Base-by-base conservation (phyloP, 2,113 vertebrate genomes). In the Indri indri region DNA sequence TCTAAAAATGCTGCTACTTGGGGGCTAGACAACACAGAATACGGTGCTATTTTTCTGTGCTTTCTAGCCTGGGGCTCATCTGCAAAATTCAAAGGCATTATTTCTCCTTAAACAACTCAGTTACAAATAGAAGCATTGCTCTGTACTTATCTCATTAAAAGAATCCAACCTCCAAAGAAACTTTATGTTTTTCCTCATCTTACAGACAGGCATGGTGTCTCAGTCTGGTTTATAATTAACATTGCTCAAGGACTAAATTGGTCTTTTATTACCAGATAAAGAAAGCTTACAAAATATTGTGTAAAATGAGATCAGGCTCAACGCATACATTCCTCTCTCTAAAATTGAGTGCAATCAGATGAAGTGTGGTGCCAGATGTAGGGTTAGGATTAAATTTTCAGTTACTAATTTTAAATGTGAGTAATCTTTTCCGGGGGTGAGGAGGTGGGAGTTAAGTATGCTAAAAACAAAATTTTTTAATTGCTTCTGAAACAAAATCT, bases 301-400 rank as follows among this genome's bases (percentile, higher is more conserved):
- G 1, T 66, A 96, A 95, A 97, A 90, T 95, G 42, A 96, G 92
- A 97, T 95, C 88, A 97, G 32, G 25, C 63, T 93, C 79, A 94
- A 14, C 23, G 68, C 54, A 52, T 59, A 57, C 34, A 95, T 70
- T 96, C 45, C 85, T 91, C 45, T 97, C 96, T 97, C 92, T 70
- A 76, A 98, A 98, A 95, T 50, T 71, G 59, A 97, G 50, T 91
- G 8, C 59, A 97, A 94, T 96, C 96, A 76, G 77, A 59, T 90
- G 95, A 98, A 98, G 93, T 89, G 89, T 59, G 85, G 77, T 90
- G 66, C 82, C 97, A 92, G 90, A 96, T 96, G 88, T 95, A 97
- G 96, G 92, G 97, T 98, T 97, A 50, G 83, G 63, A 97, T 92
- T 83, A 79, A 98, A 98, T 97, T 97, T 96, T 97, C 93, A 93